Conservation (phyloP, 2,113 vertebrate genomes). For the Lophius piscatorius region DNA sequence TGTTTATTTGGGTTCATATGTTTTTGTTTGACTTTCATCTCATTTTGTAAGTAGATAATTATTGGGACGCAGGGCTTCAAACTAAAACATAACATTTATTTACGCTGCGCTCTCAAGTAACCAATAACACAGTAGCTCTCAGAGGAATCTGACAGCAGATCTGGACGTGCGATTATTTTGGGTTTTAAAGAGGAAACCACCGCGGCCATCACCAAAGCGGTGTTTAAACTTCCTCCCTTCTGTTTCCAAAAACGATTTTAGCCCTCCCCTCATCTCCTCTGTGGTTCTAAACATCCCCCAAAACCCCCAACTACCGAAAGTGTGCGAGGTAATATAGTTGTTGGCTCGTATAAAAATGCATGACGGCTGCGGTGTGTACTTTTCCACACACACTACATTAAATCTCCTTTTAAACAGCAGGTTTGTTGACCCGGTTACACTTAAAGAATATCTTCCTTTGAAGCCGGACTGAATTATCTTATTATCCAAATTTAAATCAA, state of each 20-base stretch:
- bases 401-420: background rate
- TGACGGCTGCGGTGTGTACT: slow-evolving; percentile 21
- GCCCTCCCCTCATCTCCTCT: background rate
- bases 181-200: slow-evolving; percentile 55
- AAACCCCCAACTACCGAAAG: slow-evolving; percentile 37
- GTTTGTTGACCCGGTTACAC: slow-evolving; percentile 23
- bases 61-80: too few species aligned
- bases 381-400: slow-evolving; percentile 2
- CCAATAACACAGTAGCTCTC: too few species aligned
- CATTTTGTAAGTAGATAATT: too few species aligned
- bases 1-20: too few species aligned
- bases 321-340: slow-evolving; percentile 23
- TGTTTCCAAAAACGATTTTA: slow-evolving; percentile 14
- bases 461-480: background rate
- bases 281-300: slow-evolving; percentile 11
- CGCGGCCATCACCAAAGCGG: slow-evolving; percentile 31
- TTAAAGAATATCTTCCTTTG: background rate
- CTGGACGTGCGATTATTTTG: slow-evolving; percentile 33
- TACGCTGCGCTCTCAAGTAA: too few species aligned
- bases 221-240: slow-evolving; percentile 53
- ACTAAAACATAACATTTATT: too few species aligned
- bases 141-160: background rate
- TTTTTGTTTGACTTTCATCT: too few species aligned
- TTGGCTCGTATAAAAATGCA: slow-evolving; percentile 30
- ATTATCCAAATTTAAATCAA: too few species aligned